Base-by-base conservation (phyloP, 2,888 invertebrate species). In the Acrocyrtus sp. region DNA sequence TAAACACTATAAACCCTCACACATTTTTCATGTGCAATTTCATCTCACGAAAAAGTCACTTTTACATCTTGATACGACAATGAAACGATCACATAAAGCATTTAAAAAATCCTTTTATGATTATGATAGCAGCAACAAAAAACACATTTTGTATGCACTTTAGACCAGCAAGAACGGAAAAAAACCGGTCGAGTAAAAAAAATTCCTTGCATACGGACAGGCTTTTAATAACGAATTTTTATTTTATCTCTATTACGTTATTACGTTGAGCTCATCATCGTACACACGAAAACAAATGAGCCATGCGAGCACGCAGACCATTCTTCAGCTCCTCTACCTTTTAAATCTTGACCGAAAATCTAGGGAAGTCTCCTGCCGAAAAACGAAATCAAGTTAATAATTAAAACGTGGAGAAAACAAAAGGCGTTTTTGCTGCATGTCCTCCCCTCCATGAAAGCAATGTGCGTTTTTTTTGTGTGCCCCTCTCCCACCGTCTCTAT, bases 71-170 rank as follows among this genome's bases (percentile, higher is more conserved):
- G n/a, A n/a, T n/a, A n/a, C n/a, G n/a, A n/a, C n/a, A n/a, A n/a
- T n/a, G n/a, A n/a, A n/a, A n/a, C n/a, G n/a, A n/a, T n/a, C n/a
- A n/a, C n/a, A n/a, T n/a, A n/a, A n/a, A n/a, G 58, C 58, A 27
- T 58, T 58, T 58, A 41, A 29, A 26, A 24, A 12, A 10, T 39
- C 45, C 26, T 47, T 47, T 47, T 58, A 58, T 58, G 39, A 58
- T 58, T 47, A 17, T 47, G n/a, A 47, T 47, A 12, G 17, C n/a
- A 12, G 5, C n/a, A 6, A 6, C n/a, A 47, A 47, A 56, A 29
- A 47, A 47, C 47, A 45, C 43, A 27, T 45, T 45, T 58, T 58
- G 47, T 58, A 58, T 58, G 45, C 29, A 27, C 47, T 58, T 47
- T 26, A 27, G 27, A 22, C 21, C 27, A 15, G 21, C 17, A 6